These are phyloP conservation scores for Hypselothyrea guttata DNA, from an alignment of 2,888 invertebrate genomes.

Conservation along the genomic window DNA sequence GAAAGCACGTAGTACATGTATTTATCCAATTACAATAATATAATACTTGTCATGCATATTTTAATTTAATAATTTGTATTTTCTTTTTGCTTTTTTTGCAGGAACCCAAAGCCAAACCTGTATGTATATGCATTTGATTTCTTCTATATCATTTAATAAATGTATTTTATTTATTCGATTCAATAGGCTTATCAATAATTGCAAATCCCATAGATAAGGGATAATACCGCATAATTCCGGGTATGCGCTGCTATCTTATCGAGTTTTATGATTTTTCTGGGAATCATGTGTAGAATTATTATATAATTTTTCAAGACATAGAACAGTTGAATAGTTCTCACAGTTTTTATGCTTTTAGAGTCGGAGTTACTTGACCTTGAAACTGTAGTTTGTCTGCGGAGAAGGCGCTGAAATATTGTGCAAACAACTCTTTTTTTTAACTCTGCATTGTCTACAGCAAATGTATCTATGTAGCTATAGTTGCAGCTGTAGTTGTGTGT, in stretches of 20 bases:
- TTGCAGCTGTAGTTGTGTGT: conserved; percentile 1
- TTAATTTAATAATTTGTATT: conserved; percentile 21
- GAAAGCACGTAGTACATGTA: not conserved
- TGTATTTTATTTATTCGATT: not conserved
- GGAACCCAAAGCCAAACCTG: conserved; percentile 80
- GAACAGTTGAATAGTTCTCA: no score
- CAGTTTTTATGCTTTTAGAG: no score
- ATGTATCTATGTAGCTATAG: conserved; percentile 21
- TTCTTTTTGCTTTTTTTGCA: conserved; percentile 49
- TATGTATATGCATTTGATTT: conserved; percentile 62
- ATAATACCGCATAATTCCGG: no score
- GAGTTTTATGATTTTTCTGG: not conserved
- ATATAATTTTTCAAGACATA: no score
- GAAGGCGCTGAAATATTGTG: conserved; percentile 24
- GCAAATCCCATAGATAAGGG: not conserved
- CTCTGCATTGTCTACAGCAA: conserved; percentile 43
- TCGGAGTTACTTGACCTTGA: conserved; percentile 20
- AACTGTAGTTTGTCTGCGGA: not conserved
- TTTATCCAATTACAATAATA: not conserved
- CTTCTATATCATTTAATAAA: conserved; percentile 14
- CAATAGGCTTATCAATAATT: conserved; percentile 8
- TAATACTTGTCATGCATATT: conserved; percentile 20
- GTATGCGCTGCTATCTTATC: conserved; percentile 8
- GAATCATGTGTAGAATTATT: no score
- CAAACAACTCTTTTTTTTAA: conserved; percentile 25